Conservation (phyloP, 2,888 invertebrate species). For the Mamestra brassicae region DNA sequence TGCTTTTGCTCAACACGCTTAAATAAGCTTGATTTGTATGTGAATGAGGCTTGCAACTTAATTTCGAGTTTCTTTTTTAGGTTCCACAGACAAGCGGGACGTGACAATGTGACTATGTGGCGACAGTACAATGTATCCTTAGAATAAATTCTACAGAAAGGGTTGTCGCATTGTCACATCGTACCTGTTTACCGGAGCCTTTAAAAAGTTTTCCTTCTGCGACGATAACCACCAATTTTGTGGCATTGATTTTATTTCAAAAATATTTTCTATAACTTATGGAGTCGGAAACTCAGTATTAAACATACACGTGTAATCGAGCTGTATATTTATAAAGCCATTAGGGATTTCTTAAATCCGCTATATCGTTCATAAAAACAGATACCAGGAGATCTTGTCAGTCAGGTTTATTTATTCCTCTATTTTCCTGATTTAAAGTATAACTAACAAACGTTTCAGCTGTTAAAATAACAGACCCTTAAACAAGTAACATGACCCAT, state of each 20-base stretch:
- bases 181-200: background rate
- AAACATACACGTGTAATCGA: background rate
- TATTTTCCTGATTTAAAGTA: background rate
- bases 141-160: background rate
- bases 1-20: conserved; percentile 25
- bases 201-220: too few species aligned
- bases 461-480: background rate
- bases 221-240: background rate
- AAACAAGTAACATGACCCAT: conserved; percentile 36
- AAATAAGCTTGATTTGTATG: conserved; percentile 27
- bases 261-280: background rate
- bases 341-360: background rate
- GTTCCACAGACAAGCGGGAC: background rate
- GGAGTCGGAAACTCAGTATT: background rate
- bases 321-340: background rate
- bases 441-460: conserved; percentile 1
- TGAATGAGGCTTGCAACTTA: conserved; percentile 3
- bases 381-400: background rate
- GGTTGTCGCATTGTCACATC: background rate
- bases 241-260: background rate
- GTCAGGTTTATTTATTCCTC: background rate
- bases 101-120: background rate
- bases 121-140: background rate
- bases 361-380: background rate
- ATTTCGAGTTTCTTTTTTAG: background rate